Base-by-base conservation (phyloP, 2,113 vertebrate species). In the Myotis lucifugus region DNA sequence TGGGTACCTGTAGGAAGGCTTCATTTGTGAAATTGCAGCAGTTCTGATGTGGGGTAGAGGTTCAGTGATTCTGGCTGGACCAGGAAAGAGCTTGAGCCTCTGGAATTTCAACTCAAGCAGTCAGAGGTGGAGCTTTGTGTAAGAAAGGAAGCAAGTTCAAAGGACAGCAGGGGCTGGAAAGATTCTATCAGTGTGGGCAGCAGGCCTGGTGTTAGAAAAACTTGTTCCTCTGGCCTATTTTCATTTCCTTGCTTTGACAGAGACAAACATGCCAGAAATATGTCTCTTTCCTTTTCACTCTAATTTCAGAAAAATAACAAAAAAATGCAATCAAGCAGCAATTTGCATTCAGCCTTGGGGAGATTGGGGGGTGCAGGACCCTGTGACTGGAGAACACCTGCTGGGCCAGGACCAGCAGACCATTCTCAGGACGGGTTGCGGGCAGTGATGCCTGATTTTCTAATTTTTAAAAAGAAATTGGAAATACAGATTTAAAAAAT, bases 171-270 rank as follows among this genome's bases (percentile, higher is more conserved):
- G 11, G 32, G 50, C 32, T 5, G 2, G 8, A 48, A n/a, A 18
- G 42, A 40, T 25, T 17, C 25, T 17, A 9, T 23, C 42, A 9
- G 8, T 9, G 34, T 32, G 32, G 48, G 2, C 12, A 46, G 29
- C 8, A n/a, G 42, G 8, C 3, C 34, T 66, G 52, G 19, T 21
- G 2, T 74, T 3, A 78, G 59, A 15, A 90, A 91, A 81, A 52
- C 32, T 29, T 64, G 52, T 61, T 37, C 4, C n/a, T 61, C 34
- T 70, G 74, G 52, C 9, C 40, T 79, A 42, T 56, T 90, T 79
- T 42, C 13, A 46, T n/a, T 84, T 81, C 27, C 37, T 69, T 42
- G n/a, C 48, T 96, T 90, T 82, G 70, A 76, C 40, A 92, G 37
- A 93, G n/a, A 34, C 54, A 79, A 81, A 91, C 21, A 84, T 59